Evolutionary conservation across 1,140 invertebrate genomes (phyloP).

Genomic region (Argopecten irradians): DNA sequence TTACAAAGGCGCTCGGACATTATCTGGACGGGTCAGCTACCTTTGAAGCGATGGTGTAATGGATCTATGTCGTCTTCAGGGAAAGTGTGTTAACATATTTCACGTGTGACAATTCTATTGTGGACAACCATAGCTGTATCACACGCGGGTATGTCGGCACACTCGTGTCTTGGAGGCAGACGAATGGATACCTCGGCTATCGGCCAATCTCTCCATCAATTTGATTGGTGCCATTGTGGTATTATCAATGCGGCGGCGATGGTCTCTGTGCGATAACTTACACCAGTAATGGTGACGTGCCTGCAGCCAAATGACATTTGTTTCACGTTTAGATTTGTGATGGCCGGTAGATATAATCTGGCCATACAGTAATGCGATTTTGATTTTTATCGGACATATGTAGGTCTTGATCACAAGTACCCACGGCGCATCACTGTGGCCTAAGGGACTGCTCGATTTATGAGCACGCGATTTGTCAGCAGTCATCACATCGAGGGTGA

Average conservation of each 20-base stretch:
- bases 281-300: not conserved
- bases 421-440: not conserved
- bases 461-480: not conserved
- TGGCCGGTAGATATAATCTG: not conserved
- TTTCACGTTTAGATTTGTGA: not conserved
- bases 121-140: not conserved
- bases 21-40: not conserved
- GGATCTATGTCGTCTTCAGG: not conserved
- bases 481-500: not conserved
- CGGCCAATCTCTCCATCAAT: not conserved
- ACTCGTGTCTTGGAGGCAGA: not conserved
- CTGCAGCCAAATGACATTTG: slow-evolving; percentile 15
- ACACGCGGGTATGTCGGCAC: slow-evolving; percentile 7
- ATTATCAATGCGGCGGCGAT: not conserved
- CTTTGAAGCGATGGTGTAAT: not conserved
- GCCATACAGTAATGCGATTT: not conserved
- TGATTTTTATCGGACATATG: slow-evolving; percentile 15
- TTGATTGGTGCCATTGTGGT: slow-evolving; percentile 1
- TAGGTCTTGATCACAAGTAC: not conserved
- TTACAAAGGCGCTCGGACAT: not conserved
- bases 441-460: not conserved
- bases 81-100: not conserved
- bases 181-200: not conserved
- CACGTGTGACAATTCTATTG: not conserved
- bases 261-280: not conserved